Percentiles rank a stretch among this genome's conserved stretches.
Evolutionary conservation across 2,888 invertebrate species (phyloP).

Genomic region (Lamellibrachia satsuma): DNA sequence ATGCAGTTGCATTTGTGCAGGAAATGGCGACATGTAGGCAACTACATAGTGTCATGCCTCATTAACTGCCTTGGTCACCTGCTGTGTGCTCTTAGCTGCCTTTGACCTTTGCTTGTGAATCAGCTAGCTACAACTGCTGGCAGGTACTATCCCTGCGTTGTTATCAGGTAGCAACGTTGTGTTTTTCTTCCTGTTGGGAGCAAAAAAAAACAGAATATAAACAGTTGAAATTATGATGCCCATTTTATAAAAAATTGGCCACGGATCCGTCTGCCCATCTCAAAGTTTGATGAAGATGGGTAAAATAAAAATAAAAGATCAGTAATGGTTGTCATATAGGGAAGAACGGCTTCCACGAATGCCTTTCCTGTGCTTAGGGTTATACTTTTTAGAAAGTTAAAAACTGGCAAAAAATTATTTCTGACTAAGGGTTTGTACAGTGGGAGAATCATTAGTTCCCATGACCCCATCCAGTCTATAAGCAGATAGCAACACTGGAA

Average conservation of each 20-base stretch:
- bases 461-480: too few species aligned
- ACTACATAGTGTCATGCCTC: not conserved
- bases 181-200: not conserved
- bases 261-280: too few species aligned
- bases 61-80: not conserved
- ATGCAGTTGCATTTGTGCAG: not conserved
- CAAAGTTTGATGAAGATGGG: too few species aligned
- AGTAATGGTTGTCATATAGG: not conserved
- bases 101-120: not conserved
- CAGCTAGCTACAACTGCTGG: not conserved
- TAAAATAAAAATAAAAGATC: too few species aligned
- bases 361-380: too few species aligned
- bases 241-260: too few species aligned
- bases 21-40: not conserved
- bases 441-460: too few species aligned
- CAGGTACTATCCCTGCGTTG: not conserved
- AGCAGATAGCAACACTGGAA: not conserved
- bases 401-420: too few species aligned
- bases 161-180: not conserved
- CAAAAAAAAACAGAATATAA: not conserved
- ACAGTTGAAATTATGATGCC: too few species aligned
- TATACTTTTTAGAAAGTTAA: too few species aligned
- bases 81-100: not conserved
- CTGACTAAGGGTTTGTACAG: too few species aligned
- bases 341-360: not conserved